Percentiles rank a stretch among this genome's conserved stretches.
phyloP scores from a whole-genome alignment of 1,140 invertebrate species.

The Heliconius hermathena region DNA sequence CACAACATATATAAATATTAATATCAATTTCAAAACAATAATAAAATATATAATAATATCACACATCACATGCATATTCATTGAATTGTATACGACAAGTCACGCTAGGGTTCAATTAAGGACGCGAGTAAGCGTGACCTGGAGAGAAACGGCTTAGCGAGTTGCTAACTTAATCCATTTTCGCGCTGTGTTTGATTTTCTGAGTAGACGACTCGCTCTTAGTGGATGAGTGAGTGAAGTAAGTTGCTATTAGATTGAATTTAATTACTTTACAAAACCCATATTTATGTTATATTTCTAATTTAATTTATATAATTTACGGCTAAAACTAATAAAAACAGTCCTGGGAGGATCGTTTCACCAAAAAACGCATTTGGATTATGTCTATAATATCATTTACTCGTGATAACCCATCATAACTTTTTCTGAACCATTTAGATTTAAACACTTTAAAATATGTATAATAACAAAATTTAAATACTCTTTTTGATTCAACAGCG shows the following conservation, averaged over 20 bases:
- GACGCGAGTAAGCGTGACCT: constrained; percentile 11
- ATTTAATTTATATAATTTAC: neutral
- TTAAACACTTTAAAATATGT: no score
- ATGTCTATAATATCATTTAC: no score
- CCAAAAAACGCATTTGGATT: no score
- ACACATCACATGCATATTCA: neutral
- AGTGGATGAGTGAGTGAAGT: neutral
- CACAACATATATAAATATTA: no score
- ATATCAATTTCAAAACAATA: neutral
- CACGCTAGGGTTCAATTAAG: constrained; percentile 8
- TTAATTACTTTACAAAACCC: constrained; percentile 4
- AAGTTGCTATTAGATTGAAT: constrained; percentile 11
- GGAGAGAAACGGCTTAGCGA: constrained; percentile 9
- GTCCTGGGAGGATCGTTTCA: no score
- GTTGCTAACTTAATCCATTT: constrained; percentile 19
- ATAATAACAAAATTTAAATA: no score
- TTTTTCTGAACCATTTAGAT: no score
- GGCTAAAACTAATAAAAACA: neutral
- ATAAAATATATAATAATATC: neutral
- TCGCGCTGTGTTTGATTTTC: constrained; percentile 15
- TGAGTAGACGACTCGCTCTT: constrained; percentile 10
- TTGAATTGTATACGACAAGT: constrained; percentile 7
- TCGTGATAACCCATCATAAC: no score
- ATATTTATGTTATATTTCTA: neutral
- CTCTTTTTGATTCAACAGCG: neutral